These are phyloP conservation scores for Sebastes ruberrimus DNA, from an alignment of 2,797 vertebrate species.

Conservation along the genomic window DNA sequence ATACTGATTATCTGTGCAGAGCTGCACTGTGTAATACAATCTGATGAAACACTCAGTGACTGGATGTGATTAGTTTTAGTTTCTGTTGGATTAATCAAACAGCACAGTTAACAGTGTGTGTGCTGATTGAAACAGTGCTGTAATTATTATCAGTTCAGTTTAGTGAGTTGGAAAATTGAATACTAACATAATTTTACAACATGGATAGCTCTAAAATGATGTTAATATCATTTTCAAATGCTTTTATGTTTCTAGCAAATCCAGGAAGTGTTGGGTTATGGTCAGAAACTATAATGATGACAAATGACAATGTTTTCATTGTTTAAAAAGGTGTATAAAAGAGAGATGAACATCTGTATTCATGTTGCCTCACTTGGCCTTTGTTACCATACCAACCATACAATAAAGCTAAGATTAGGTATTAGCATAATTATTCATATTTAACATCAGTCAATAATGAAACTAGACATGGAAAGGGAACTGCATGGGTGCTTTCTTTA, in stretches of 20 bases:
- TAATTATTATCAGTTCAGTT: background rate
- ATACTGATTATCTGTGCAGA: background rate
- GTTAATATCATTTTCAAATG: background rate
- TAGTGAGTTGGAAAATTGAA: background rate
- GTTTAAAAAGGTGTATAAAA: background rate
- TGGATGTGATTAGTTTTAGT: background rate
- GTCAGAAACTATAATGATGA: background rate
- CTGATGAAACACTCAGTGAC: background rate
- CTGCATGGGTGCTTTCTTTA: background rate
- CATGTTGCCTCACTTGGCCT: background rate
- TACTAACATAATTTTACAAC: background rate
- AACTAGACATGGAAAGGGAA: background rate
- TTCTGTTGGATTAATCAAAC: background rate
- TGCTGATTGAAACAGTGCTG: background rate
- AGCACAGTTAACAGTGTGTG: background rate
- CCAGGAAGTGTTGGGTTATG: background rate
- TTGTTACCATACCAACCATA: background rate
- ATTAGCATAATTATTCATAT: background rate
- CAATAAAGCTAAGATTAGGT: background rate
- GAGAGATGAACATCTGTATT: background rate
- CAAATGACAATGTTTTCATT: background rate
- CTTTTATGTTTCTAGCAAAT: background rate
- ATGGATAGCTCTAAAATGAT: background rate
- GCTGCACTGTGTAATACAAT: background rate
- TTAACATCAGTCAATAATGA: background rate